A percentile compares a stretch with the other conserved stretches of the same genome.
Evolutionary conservation across 1,140 invertebrate genomes (phyloP).

Genomic region (Cherax quadricarinatus): DNA sequence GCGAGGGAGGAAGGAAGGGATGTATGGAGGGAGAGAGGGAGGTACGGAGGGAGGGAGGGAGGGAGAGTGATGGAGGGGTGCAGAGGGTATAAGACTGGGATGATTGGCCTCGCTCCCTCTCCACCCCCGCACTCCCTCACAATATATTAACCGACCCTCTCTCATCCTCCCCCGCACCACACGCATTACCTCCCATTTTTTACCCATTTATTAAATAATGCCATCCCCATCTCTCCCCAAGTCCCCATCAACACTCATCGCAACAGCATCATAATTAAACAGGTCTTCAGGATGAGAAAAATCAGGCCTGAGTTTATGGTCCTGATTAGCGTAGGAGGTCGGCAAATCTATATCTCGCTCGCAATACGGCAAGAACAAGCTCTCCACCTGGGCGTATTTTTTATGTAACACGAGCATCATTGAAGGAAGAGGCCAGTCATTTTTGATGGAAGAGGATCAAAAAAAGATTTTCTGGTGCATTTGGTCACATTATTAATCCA

Average conservation of each 20-base stretch:
- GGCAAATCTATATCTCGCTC: constrained; percentile 33
- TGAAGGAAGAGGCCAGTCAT: constrained; percentile 56
- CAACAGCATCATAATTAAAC: no score
- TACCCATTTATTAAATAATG: not conserved
- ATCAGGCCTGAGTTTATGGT: not conserved
- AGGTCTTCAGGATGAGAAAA: not conserved
- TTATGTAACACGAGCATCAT: constrained; percentile 62
- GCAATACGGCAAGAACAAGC: constrained; percentile 37
- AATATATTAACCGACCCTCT: constrained; percentile 30
- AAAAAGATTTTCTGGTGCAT: constrained; percentile 62
- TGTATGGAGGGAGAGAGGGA: no score
- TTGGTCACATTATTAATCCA: constrained; percentile 65
- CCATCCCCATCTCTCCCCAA: no score
- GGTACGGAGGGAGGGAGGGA: no score
- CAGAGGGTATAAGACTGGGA: constrained; percentile 44
- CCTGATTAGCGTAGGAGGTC: not conserved
- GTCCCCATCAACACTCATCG: no score
- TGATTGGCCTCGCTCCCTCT: constrained; percentile 45
- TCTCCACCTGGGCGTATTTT: constrained; percentile 60
- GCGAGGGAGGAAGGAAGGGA: constrained; percentile 1
- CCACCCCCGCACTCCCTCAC: constrained; percentile 44
- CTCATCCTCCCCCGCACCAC: not conserved
- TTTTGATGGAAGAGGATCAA: constrained; percentile 51
- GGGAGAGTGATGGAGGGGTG: not conserved
- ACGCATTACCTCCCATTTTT: not conserved